A percentile compares a stretch with the other conserved stretches of the same genome.
phyloP scores from a whole-genome alignment of 2,888 invertebrate species.

The Epistrophe grossulariae region DNA sequence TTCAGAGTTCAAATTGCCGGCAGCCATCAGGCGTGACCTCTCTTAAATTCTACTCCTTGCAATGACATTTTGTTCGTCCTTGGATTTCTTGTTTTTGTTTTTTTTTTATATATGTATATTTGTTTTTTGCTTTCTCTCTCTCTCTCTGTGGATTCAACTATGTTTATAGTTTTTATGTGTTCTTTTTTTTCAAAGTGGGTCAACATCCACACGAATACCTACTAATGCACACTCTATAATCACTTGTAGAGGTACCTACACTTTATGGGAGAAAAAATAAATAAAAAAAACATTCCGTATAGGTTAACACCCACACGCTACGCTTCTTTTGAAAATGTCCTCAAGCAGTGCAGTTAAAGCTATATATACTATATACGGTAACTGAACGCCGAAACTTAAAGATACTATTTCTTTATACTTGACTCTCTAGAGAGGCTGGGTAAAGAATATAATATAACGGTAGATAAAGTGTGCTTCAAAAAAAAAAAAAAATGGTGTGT shows the following conservation, averaged over 20 bases:
- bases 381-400: conserved; percentile 26
- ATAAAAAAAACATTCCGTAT: conserved; percentile 26
- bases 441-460: background rate
- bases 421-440: background rate
- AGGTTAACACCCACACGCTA: conserved; percentile 11
- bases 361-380: no score
- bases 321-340: conserved; percentile 30
- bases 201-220: conserved; percentile 50
- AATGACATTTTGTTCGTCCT: conserved; percentile 44
- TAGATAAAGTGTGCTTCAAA: conserved; percentile 35
- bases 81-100: conserved; percentile 20
- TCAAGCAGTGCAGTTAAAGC: conserved; percentile 54
- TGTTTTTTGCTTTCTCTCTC: background rate
- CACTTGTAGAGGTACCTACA: background rate
- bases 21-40: conserved; percentile 33
- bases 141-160: conserved; percentile 1
- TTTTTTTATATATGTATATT: no score
- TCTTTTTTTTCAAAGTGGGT: conserved; percentile 41
- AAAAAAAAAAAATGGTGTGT: background rate
- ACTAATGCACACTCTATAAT: conserved; percentile 42
- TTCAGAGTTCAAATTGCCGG: conserved; percentile 37
- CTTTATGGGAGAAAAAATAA: conserved; percentile 7
- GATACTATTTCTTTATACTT: conserved; percentile 20
- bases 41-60: conserved; percentile 43
- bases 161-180: background rate